Evolutionary conservation across 2,888 invertebrate genomes (phyloP).

Genomic region (Spodoptera exigua): DNA sequence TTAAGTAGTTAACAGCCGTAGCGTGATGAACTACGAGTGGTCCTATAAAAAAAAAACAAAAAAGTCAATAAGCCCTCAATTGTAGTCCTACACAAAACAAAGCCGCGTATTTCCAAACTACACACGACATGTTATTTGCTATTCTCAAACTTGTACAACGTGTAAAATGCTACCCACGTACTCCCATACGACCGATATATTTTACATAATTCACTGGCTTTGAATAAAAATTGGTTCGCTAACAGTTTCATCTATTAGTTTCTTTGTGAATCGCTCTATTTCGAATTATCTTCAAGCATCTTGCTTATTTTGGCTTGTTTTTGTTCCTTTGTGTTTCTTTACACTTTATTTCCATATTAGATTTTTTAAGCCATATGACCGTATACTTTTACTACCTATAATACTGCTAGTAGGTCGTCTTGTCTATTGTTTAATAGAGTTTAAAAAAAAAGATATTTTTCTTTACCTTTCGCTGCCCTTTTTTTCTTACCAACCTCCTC

Average conservation of each 20-base stretch:
- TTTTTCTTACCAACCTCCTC: too few species aligned
- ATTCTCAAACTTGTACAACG: conserved; percentile 65
- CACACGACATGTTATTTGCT: conserved; percentile 67
- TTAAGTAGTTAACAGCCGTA: too few species aligned
- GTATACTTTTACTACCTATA: too few species aligned
- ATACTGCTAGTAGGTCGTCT: too few species aligned
- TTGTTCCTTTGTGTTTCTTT: conserved; percentile 11
- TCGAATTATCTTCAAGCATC: conserved; percentile 8
- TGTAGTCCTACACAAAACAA: conserved; percentile 21
- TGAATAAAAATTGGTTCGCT: conserved; percentile 36
- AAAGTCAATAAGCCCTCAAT: too few species aligned
- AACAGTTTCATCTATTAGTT: conserved; percentile 41
- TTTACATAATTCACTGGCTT: conserved; percentile 52
- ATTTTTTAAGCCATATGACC: too few species aligned
- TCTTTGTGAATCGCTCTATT: conserved; percentile 33
- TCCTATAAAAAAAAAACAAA: too few species aligned
- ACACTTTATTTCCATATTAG: background rate
- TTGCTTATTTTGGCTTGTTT: conserved; percentile 12
- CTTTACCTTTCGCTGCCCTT: too few species aligned
- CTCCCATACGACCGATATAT: conserved; percentile 49
- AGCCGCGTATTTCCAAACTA: conserved; percentile 43
- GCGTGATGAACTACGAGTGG: too few species aligned
- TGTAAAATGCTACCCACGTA: conserved; percentile 68
- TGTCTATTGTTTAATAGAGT: too few species aligned
- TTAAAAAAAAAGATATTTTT: too few species aligned